phyloP scores from a whole-genome alignment of 2,113 vertebrate species.

The Saccopteryx leptura region DNA sequence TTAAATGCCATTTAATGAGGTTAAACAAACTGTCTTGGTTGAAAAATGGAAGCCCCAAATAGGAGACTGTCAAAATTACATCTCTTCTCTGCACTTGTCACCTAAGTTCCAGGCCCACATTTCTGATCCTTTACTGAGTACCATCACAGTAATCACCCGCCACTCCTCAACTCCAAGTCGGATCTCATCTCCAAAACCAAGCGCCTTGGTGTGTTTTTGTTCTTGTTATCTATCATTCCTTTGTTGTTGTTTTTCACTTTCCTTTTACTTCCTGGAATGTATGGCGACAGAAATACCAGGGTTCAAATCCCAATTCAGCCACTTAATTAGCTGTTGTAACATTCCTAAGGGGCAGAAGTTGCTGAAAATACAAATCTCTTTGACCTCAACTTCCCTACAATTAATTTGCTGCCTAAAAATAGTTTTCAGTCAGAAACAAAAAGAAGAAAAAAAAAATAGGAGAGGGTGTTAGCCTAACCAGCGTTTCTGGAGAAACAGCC shows the following conservation, averaged over 20 bases:
- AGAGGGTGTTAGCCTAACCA: conserved; percentile 38
- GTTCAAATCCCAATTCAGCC: conserved; percentile 52
- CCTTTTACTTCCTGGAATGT: not conserved
- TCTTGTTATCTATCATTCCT: not conserved
- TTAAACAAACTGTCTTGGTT: not conserved
- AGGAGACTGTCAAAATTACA: not conserved
- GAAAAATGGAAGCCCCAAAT: not conserved
- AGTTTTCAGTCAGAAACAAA: not conserved
- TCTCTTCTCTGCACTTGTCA: not conserved
- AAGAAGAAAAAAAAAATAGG: not conserved
- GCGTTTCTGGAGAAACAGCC: conserved; percentile 71
- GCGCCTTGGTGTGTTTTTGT: not conserved
- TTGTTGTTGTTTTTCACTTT: not conserved
- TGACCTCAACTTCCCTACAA: conserved; percentile 65
- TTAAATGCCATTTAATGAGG: not conserved
- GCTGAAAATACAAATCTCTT: conserved; percentile 49
- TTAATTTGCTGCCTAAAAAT: conserved; percentile 76
- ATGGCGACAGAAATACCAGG: not conserved
- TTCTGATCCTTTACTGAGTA: not conserved
- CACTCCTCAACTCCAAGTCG: not conserved
- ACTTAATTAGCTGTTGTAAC: not conserved
- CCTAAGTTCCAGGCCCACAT: not conserved
- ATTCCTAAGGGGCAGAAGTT: conserved; percentile 41
- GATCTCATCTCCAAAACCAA: not conserved
- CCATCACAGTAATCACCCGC: not conserved